These are phyloP conservation scores for Caenorhabditis parvicauda DNA, from an alignment of 2,888 invertebrate genomes.

Conservation along the genomic window DNA sequence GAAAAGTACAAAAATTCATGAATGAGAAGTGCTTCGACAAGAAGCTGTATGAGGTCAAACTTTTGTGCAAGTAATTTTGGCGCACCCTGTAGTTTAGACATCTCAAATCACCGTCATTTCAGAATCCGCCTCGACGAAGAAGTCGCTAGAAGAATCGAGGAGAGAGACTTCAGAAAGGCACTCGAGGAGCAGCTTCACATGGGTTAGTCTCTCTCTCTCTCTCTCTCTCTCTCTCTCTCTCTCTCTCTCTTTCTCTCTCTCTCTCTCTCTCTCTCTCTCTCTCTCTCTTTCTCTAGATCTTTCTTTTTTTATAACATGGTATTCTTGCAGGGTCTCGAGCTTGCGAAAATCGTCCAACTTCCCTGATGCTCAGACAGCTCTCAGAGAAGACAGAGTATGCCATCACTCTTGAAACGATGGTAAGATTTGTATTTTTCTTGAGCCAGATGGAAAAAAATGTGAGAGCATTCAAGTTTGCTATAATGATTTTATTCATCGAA, in stretches of 20 bases:
- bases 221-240: neutral
- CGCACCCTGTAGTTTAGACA: too few species aligned
- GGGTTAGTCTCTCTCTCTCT: conserved; percentile 3
- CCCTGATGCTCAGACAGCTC: conserved; percentile 12
- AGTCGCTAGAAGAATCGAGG: conserved; percentile 20
- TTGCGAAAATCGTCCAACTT: conserved; percentile 3
- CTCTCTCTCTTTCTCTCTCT: neutral
- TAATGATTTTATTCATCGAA: too few species aligned
- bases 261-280: too few species aligned
- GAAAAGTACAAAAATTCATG: too few species aligned
- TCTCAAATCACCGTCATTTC: too few species aligned
- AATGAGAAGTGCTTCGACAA: too few species aligned
- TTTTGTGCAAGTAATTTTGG: too few species aligned
- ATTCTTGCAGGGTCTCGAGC: conserved; percentile 4
- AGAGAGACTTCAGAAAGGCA: conserved; percentile 15
- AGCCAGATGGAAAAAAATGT: too few species aligned
- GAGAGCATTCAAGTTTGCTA: too few species aligned
- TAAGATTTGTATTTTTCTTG: neutral
- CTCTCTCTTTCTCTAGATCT: too few species aligned
- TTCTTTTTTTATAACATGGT: neutral
- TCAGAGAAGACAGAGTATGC: conserved; percentile 15
- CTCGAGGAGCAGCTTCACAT: conserved; percentile 12
- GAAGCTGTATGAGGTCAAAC: too few species aligned
- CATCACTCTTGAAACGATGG: conserved; percentile 12
- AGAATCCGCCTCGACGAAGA: conserved; percentile 25